phyloP scores from a whole-genome alignment of 2,888 invertebrate genomes.

The Plagodis dolabraria region DNA sequence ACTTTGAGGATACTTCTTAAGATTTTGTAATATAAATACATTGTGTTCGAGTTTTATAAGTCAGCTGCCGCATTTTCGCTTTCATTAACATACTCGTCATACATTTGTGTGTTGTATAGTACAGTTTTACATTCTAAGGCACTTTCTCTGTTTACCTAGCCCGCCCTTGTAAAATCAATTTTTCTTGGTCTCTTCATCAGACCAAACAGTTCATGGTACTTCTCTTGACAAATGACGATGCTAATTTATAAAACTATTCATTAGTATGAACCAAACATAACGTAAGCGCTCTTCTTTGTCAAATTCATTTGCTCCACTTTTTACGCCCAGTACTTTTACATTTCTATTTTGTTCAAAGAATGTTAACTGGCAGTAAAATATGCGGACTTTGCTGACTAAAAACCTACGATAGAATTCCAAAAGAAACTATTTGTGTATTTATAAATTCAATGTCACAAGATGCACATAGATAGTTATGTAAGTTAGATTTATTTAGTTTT shows the following conservation, averaged over 20 bases:
- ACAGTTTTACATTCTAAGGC: conserved; percentile 12
- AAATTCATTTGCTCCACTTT: conserved; percentile 17
- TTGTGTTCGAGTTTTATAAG: neutral
- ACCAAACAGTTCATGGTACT: conserved; percentile 14
- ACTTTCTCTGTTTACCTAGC: conserved; percentile 33
- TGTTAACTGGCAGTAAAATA: conserved; percentile 12
- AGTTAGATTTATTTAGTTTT: conserved; percentile 15
- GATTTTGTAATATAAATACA: conserved; percentile 6
- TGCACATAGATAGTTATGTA: conserved; percentile 19
- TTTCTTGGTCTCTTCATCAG: conserved; percentile 18
- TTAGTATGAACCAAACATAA: conserved; percentile 25
- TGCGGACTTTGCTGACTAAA: conserved; percentile 16
- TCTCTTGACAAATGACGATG: conserved; percentile 9
- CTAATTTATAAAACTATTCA: conserved; percentile 15
- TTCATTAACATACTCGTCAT: conserved; percentile 9
- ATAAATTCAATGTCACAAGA: conserved; percentile 23
- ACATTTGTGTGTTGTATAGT: conserved; percentile 1
- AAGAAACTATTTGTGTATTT: conserved; percentile 20
- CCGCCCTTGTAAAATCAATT: conserved; percentile 31
- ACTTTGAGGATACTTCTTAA: conserved; percentile 14
- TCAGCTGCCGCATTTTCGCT: conserved; percentile 4
- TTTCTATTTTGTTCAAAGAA: conserved; percentile 16
- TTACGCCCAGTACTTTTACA: conserved; percentile 14
- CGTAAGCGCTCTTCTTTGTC: conserved; percentile 22
- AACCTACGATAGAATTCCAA: conserved; percentile 10